These are phyloP conservation scores for Apteryx mantelli DNA, from an alignment of 2,113 vertebrate species.

Conservation along the genomic window DNA sequence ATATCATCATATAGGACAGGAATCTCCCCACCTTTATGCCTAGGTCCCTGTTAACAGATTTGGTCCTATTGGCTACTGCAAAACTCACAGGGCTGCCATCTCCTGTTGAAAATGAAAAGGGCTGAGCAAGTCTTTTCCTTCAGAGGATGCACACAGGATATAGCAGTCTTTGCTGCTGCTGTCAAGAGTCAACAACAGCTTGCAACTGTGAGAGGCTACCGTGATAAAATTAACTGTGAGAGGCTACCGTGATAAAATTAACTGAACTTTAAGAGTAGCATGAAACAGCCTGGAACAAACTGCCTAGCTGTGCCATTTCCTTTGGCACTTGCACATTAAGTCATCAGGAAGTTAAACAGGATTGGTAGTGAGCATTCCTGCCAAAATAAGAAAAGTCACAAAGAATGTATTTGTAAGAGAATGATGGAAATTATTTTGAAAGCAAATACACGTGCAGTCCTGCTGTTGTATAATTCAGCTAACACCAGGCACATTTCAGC, in stretches of 20 bases:
- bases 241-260: not conserved
- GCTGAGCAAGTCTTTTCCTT: not conserved
- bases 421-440: not conserved
- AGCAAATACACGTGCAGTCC: not conserved
- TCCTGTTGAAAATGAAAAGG: not conserved
- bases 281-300: not conserved
- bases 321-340: not conserved
- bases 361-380: not conserved
- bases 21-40: not conserved
- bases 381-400: not conserved
- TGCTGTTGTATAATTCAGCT: not conserved
- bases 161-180: not conserved
- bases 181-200: not conserved
- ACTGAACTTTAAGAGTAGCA: conserved; percentile 21
- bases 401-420: not conserved
- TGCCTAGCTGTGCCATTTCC: not conserved
- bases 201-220: not conserved
- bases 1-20: not conserved
- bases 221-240: not conserved
- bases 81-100: not conserved
- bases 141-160: not conserved
- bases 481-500: not conserved
- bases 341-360: not conserved
- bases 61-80: not conserved
- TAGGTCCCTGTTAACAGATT: not conserved